These are phyloP conservation scores for Agelastica alni DNA, from an alignment of 2,888 invertebrate genomes.

Conservation along the genomic window DNA sequence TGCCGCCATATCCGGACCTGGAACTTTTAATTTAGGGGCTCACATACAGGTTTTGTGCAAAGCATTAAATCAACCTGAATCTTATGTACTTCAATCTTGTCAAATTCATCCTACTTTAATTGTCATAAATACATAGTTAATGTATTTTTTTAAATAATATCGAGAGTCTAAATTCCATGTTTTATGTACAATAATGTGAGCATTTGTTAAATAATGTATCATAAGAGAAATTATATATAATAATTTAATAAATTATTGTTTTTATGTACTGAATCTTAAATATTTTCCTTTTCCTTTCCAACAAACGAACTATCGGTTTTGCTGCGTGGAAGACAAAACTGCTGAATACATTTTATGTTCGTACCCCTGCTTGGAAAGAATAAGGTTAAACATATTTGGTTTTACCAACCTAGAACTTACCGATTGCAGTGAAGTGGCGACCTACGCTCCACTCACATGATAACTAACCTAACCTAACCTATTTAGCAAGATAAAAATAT, in stretches of 20 bases:
- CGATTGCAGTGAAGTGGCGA: too few species aligned
- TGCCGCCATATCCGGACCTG: constrained; percentile 66
- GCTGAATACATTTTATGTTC: too few species aligned
- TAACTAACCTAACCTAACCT: too few species aligned
- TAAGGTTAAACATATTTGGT: too few species aligned
- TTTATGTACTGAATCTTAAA: neutral
- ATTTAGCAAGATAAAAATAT: too few species aligned
- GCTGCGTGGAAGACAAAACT: too few species aligned
- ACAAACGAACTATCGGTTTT: too few species aligned
- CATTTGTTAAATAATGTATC: constrained; percentile 17
- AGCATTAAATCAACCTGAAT: constrained; percentile 40
- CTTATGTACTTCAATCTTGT: constrained; percentile 48
- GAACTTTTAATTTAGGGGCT: constrained; percentile 70
- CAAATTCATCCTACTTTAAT: constrained; percentile 51
- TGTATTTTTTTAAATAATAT: constrained; percentile 27
- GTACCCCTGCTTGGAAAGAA: too few species aligned
- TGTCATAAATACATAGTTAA: constrained; percentile 42
- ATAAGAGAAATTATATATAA: constrained; percentile 13
- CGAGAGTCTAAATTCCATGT: constrained; percentile 2
- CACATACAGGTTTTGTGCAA: constrained; percentile 62
- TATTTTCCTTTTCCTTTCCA: too few species aligned
- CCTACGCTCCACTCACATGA: too few species aligned
- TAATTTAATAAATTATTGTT: constrained; percentile 20
- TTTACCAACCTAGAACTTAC: too few species aligned
- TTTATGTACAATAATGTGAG: constrained; percentile 12